A percentile compares a stretch with the other conserved stretches of the same genome.
Evolutionary conservation across 2,797 vertebrate genomes (phyloP).

Genomic region (Poecilia velifera): DNA sequence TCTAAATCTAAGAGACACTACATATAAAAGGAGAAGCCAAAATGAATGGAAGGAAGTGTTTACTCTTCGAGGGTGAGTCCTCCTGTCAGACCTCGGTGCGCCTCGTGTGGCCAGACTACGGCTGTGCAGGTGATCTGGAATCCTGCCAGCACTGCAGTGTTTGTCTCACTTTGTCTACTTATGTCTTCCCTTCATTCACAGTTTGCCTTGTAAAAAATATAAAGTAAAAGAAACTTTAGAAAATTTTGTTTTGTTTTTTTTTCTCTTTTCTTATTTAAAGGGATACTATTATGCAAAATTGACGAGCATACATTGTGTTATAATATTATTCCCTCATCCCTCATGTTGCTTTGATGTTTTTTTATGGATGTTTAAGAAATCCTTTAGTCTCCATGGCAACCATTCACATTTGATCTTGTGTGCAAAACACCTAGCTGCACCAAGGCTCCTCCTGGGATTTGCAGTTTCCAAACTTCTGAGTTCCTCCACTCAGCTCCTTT

Average conservation of each 20-base stretch:
- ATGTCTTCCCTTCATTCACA: neutral
- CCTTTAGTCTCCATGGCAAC: no score
- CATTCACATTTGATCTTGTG: no score
- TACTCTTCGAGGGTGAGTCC: neutral
- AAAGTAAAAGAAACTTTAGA: neutral
- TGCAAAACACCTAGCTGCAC: no score
- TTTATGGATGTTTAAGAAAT: no score
- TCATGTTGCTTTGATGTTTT: no score
- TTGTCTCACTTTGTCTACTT: neutral
- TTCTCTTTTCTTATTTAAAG: neutral
- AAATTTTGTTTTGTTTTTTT: neutral
- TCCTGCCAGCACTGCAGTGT: slow-evolving; percentile 50
- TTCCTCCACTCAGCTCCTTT: no score
- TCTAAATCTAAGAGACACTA: neutral
- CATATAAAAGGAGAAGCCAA: neutral
- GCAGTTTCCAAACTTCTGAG: no score
- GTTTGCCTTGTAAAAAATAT: neutral
- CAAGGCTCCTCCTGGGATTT: no score
- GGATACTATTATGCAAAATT: no score
- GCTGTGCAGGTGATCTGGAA: slow-evolving; percentile 29
- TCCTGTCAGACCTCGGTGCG: neutral
- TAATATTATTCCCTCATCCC: no score
- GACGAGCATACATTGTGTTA: no score
- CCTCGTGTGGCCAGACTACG: slow-evolving; percentile 26
- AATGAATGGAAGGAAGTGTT: neutral